Percentiles rank a stretch among this genome's conserved stretches.
Evolutionary conservation across 2,888 invertebrate species (phyloP).

Genomic region (Lissonota sp.): DNA sequence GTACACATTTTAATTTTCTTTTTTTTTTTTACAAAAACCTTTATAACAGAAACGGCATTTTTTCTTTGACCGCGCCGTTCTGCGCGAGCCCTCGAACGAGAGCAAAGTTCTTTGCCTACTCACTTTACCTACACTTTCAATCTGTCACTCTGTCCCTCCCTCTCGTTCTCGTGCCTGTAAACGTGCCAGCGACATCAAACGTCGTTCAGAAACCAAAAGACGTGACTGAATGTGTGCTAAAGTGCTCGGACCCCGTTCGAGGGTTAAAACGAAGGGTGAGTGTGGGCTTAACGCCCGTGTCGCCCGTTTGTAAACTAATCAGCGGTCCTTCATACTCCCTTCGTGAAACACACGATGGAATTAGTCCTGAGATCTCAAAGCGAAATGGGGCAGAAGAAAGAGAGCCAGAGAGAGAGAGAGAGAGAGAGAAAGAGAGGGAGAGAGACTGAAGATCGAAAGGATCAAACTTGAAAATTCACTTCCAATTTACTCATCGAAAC

Average conservation of each 20-base stretch:
- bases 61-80: slow-evolving; percentile 21
- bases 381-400: slow-evolving; percentile 18
- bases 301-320: slow-evolving; percentile 68
- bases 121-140: slow-evolving; percentile 38
- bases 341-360: slow-evolving; percentile 43
- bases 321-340: slow-evolving; percentile 40
- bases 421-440: slow-evolving; percentile 48
- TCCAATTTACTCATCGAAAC: too few species aligned
- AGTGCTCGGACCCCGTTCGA: slow-evolving; percentile 17
- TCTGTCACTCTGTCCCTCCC: slow-evolving; percentile 43
- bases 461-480: too few species aligned
- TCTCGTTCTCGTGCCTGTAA: too few species aligned
- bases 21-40: too few species aligned
- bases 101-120: slow-evolving; percentile 2
- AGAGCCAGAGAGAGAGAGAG: slow-evolving; percentile 25
- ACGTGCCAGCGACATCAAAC: slow-evolving; percentile 64
- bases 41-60: background rate
- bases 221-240: slow-evolving; percentile 45
- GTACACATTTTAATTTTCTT: too few species aligned
- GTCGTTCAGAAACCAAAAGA: slow-evolving; percentile 43
- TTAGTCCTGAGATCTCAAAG: slow-evolving; percentile 38
- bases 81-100: slow-evolving; percentile 13
- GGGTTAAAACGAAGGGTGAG: slow-evolving; percentile 14
- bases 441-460: background rate
- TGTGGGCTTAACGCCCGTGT: slow-evolving; percentile 60